Conservation (phyloP, 2,888 invertebrate species). For the Sinotaia quadrata region DNA sequence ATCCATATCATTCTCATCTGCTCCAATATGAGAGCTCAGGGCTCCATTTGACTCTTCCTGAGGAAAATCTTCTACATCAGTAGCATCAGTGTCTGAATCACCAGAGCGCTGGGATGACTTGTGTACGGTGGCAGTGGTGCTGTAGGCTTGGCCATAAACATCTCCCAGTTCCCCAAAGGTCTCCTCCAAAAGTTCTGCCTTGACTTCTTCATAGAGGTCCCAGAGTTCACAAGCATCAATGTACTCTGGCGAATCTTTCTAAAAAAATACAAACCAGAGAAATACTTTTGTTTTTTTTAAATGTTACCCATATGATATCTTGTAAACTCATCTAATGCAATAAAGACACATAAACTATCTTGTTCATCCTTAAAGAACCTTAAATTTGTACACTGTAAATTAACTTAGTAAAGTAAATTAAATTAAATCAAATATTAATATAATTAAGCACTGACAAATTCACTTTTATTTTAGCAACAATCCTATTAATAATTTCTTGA, state of each 20-base stretch:
- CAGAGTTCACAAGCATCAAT: constrained; percentile 91
- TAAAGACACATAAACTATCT: too few species aligned
- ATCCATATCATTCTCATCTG: too few species aligned
- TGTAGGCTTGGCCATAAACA: not conserved
- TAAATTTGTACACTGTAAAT: too few species aligned
- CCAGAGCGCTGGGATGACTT: not conserved
- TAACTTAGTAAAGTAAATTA: too few species aligned
- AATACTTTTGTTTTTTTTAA: not conserved
- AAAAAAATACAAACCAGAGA: constrained; percentile 32
- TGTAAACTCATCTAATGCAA: too few species aligned
- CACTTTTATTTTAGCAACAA: too few species aligned
- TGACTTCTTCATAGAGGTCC: constrained; percentile 83
- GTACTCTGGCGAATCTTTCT: constrained; percentile 86
- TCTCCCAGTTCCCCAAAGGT: constrained; percentile 57
- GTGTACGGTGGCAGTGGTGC: not conserved
- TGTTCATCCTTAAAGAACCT: too few species aligned
- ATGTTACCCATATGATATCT: not conserved
- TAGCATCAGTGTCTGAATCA: constrained; percentile 24
- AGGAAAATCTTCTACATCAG: constrained; percentile 22
- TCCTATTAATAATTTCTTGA: too few species aligned
- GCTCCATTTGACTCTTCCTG: constrained; percentile 24
- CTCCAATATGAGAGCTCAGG: too few species aligned
- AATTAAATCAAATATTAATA: too few species aligned
- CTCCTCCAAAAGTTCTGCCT: constrained; percentile 71
- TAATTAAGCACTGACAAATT: too few species aligned